Base-by-base conservation (phyloP, 2,797 vertebrate species). In the Rhabdomys pumilio region DNA sequence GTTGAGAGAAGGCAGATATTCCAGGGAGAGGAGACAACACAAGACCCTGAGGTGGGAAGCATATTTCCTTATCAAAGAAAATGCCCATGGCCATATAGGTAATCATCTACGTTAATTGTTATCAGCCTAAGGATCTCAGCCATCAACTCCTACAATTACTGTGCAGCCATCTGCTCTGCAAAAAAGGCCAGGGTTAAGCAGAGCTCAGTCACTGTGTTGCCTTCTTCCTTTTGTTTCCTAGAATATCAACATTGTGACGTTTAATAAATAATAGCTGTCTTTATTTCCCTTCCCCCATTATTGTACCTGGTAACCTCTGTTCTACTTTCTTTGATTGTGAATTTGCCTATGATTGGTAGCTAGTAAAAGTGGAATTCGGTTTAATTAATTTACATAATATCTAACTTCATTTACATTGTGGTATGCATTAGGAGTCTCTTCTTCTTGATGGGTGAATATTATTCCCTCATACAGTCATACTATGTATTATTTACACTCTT, bases 161-260 rank as follows among this genome's bases (percentile, higher is more conserved):
- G 11, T 67, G 57, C 34, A 55, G 44, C 53, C 41, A 9, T 0
- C 14, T 47, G 44, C 44, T 53, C 0, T 11, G 1, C 6, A 31
- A 90, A 34, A 38, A 67, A 90, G 47, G 13, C 38, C 24, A 55
- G 61, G 6, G 38, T 2, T 38, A 69, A 76, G 26, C 11, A 14
- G 12, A 11, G 6, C 29, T 77, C 55, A 29, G 26, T 55, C 6
- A 59, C 31, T 44, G 6, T 65, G 34, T 47, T 75, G 86, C 57
- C 26, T 67, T 83, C 11, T 93, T 67, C 20, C 29, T 79, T 76
- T 90, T 79, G 55, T 95, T 96, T 96, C 96, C 76, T 80, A 94
- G 83, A 93, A 80, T 47, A 47, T 38, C 55, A 91, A 57, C 44
- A 38, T 3, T 2, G 12, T 53, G 88, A 59, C 88, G 72, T 65